Evolutionary conservation across 2,888 invertebrate species (phyloP).

Genomic region (Ceratothoa steindachneri): DNA sequence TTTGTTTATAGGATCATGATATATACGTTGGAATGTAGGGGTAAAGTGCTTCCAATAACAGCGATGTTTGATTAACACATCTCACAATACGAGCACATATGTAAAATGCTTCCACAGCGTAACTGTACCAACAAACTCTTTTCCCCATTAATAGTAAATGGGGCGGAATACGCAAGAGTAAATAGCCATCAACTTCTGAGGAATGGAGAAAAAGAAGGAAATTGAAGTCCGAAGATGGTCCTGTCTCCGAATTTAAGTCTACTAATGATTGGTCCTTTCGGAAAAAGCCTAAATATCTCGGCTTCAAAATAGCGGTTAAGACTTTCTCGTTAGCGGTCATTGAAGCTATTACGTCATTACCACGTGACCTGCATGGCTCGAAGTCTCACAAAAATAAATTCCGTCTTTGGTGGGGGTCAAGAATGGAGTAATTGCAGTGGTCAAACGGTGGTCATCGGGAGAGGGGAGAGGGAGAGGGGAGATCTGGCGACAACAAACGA

Average conservation of each 20-base stretch:
- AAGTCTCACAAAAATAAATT: background rate
- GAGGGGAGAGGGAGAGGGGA: background rate
- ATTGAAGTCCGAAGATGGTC: background rate
- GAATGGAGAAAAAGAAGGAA: background rate
- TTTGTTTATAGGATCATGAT: no score
- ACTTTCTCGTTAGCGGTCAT: constrained; percentile 8
- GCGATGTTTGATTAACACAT: no score
- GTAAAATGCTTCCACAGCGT: no score
- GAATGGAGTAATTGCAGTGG: constrained; percentile 2
- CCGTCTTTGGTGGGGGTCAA: background rate
- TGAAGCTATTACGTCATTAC: constrained; percentile 13
- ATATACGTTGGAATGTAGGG: no score
- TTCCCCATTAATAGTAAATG: no score
- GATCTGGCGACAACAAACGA: no score
- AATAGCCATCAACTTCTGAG: background rate
- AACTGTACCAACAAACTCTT: no score
- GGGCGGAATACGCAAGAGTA: no score
- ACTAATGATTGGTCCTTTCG: constrained; percentile 6
- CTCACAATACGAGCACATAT: no score
- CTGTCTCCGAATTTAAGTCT: background rate
- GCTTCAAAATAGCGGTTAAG: background rate
- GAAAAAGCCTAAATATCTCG: background rate
- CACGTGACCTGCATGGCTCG: constrained; percentile 8
- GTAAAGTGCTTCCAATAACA: no score
- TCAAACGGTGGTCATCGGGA: background rate